These are phyloP conservation scores for Drosophila buzzatii DNA, from an alignment of 2,888 invertebrate genomes.

Conservation along the genomic window DNA sequence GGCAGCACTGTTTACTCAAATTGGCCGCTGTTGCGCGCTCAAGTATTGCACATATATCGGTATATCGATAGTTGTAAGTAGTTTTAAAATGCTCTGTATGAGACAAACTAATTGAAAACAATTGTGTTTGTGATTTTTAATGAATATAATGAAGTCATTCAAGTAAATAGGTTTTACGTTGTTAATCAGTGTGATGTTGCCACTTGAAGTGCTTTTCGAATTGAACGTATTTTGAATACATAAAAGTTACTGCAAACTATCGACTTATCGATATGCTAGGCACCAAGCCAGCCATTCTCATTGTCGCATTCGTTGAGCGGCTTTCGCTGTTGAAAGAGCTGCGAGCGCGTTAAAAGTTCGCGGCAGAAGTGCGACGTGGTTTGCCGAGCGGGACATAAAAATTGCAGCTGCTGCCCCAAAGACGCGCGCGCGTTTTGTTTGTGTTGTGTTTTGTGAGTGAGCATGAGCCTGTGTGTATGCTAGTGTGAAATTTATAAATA, in stretches of 20 bases:
- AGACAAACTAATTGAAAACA: accelerated
- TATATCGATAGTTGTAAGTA: not conserved
- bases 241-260: constrained; percentile 10
- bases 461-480: constrained; percentile 14
- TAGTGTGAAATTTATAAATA: constrained; percentile 64
- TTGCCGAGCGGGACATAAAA: constrained; percentile 47
- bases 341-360: constrained; percentile 39
- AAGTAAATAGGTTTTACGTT: not conserved
- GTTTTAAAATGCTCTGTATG: too few relatives aligned
- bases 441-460: constrained; percentile 37
- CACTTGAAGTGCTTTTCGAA: accelerated
- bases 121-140: not conserved
- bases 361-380: constrained; percentile 1
- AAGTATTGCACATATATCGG: not conserved
- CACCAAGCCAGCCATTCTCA: constrained; percentile 34
- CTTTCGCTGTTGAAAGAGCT: constrained; percentile 75
- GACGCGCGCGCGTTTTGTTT: constrained; percentile 65
- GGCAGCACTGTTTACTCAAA: constrained; percentile 46
- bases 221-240: not conserved
- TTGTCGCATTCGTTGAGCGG: constrained; percentile 73
- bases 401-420: constrained; percentile 62
- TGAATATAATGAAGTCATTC: too few relatives aligned
- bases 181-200: not conserved
- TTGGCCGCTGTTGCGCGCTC: constrained; percentile 7
- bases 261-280: constrained; percentile 24